These are phyloP conservation scores for Amazona guildingii DNA, from an alignment of 2,113 vertebrate species.

Conservation along the genomic window DNA sequence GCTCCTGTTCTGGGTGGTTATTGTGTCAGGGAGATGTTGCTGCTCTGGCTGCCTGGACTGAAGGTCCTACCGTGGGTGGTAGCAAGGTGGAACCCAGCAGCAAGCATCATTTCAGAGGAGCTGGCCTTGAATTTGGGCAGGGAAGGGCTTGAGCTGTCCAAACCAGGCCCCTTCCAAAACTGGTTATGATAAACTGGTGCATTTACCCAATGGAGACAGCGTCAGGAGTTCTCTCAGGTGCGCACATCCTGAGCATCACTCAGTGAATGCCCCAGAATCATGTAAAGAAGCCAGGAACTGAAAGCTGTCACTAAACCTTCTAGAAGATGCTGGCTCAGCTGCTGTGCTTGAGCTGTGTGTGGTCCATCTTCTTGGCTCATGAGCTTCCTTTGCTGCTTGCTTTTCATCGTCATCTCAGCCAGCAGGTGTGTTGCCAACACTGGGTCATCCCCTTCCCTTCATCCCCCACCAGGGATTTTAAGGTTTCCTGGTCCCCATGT, in stretches of 20 bases:
- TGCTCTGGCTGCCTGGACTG: neutral
- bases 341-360: neutral
- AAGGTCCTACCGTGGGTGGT: neutral
- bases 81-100: neutral
- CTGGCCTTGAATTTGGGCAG: neutral
- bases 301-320: neutral
- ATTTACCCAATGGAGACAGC: neutral
- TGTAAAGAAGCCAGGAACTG: neutral
- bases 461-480: neutral
- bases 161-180: neutral
- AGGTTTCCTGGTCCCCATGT: fast-evolving
- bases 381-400: neutral
- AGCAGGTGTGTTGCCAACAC: neutral
- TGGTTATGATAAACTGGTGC: neutral
- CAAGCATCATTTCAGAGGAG: neutral
- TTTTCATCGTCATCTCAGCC: neutral
- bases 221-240: neutral
- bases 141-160: neutral
- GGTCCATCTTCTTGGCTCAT: neutral
- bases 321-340: neutral
- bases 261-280: fast-evolving
- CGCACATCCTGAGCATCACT: neutral
- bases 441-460: neutral
- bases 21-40: neutral
- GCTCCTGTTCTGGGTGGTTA: neutral